phyloP scores from a whole-genome alignment of 1,140 invertebrate genomes.

The Hylyphantes graminicola region DNA sequence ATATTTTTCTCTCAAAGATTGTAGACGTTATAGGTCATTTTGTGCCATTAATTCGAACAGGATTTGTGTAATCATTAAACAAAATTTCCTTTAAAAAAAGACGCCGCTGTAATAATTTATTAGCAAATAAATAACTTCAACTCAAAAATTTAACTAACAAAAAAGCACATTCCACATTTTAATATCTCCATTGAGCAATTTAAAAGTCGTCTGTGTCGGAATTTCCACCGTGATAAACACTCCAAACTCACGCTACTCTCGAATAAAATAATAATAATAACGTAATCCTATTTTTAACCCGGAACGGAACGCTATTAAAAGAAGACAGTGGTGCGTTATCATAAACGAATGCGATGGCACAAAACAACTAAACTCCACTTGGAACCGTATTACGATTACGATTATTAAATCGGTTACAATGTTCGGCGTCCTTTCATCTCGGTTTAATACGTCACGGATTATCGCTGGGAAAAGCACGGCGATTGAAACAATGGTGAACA shows the following conservation, averaged over 20 bases:
- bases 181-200: too few species aligned
- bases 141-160: too few species aligned
- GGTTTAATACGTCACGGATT: constrained; percentile 53
- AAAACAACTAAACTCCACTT: neutral
- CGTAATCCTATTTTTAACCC: constrained; percentile 47
- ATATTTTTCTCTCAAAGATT: too few species aligned
- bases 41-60: too few species aligned
- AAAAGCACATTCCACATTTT: too few species aligned
- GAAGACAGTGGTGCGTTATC: constrained; percentile 31
- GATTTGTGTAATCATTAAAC: too few species aligned
- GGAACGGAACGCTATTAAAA: constrained; percentile 17
- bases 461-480: constrained; percentile 14
- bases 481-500: constrained; percentile 1
- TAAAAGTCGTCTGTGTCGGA: too few species aligned
- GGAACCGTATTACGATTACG: constrained; percentile 36
- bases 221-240: neutral
- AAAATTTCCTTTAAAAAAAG: too few species aligned
- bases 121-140: too few species aligned
- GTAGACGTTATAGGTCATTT: too few species aligned
- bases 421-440: constrained; percentile 50
- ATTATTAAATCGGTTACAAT: constrained; percentile 43
- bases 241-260: neutral
- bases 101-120: too few species aligned
- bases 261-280: neutral
- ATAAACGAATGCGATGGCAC: neutral